Evolutionary conservation across 2,113 vertebrate genomes (phyloP).

Genomic region (Malaclemys terrapin): DNA sequence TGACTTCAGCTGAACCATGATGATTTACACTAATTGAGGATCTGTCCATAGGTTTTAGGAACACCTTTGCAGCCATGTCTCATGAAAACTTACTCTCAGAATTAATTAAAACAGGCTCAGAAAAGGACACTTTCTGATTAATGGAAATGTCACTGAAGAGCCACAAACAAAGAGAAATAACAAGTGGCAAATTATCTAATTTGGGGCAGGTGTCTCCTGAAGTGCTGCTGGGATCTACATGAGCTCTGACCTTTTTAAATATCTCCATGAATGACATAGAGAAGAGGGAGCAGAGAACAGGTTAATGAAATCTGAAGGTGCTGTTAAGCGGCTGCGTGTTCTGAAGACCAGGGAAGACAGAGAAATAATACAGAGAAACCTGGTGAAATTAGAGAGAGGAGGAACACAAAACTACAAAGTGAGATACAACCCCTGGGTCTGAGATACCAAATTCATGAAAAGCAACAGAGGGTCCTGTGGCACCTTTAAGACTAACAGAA

Average conservation of each 20-base stretch:
- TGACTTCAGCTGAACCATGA: not conserved
- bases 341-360: not conserved
- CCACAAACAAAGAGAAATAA: not conserved
- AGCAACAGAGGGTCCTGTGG: too few relatives aligned
- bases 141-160: constrained; percentile 11
- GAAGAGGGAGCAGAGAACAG: not conserved
- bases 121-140: not conserved
- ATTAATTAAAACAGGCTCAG: constrained; percentile 17
- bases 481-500: too few relatives aligned
- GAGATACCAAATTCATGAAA: not conserved
- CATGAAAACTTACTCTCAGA: not conserved
- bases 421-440: not conserved
- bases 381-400: not conserved
- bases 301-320: not conserved
- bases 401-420: not conserved
- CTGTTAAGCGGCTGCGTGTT: not conserved
- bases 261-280: not conserved
- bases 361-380: not conserved
- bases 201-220: not conserved
- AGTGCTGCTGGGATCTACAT: not conserved
- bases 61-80: not conserved
- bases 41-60: fast-evolving
- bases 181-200: not conserved
- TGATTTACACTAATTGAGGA: not conserved
- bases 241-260: not conserved